A percentile compares a stretch with the other conserved stretches of the same genome.
Evolutionary conservation across 2,113 vertebrate species (phyloP).

Genomic region (Junco hyemalis): DNA sequence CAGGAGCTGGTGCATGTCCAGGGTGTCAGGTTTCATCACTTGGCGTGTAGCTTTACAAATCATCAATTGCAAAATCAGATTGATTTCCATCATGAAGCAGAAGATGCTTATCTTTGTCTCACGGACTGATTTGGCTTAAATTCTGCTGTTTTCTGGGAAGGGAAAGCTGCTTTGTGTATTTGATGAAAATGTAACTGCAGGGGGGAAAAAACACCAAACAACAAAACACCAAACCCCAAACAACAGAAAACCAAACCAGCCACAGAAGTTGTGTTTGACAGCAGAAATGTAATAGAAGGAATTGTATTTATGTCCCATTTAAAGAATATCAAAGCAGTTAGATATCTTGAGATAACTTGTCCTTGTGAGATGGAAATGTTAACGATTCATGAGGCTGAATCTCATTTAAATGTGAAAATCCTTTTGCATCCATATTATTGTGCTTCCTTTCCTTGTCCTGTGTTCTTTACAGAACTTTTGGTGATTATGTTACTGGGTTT

Average conservation of each 20-base stretch:
- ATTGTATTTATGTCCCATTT: not conserved
- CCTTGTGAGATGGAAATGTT: not conserved
- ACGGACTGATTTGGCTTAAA: not conserved
- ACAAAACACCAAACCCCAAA: too few species aligned
- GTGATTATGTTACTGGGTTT: not conserved
- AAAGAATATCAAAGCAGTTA: not conserved
- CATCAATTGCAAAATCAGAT: not conserved
- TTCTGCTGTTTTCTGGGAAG: not conserved
- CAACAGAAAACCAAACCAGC: not conserved
- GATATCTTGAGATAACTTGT: not conserved
- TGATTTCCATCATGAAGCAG: not conserved
- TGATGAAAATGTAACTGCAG: not conserved
- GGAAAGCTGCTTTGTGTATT: not conserved
- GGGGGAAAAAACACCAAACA: not conserved
- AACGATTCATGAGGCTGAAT: not conserved
- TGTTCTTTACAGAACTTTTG: not conserved
- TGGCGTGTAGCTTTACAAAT: not conserved
- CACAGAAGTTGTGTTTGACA: not conserved
- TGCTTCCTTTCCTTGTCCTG: not conserved
- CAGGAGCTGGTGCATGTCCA: not conserved
- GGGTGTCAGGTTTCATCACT: not conserved
- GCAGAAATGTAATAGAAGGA: not conserved
- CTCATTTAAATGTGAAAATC: not conserved
- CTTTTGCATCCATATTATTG: not conserved
- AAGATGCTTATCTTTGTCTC: conserved; percentile 4